Conservation (phyloP, 2,888 invertebrate genomes). For the Chrysodeixis includens region DNA sequence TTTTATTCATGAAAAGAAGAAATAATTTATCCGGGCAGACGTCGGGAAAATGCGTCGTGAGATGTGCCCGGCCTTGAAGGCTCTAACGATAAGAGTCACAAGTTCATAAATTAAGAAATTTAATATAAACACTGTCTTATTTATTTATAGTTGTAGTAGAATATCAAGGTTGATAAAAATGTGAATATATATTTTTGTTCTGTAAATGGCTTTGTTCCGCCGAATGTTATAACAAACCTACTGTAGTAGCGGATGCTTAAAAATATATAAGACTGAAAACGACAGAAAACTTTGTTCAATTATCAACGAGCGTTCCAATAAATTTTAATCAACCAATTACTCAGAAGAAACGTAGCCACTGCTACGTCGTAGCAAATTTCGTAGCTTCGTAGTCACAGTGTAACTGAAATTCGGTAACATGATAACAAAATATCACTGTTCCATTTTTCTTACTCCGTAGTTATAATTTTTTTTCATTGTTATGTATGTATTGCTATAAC, state of each 20-base stretch:
- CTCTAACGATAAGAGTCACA: constrained; percentile 35
- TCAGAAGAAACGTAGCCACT: not conserved
- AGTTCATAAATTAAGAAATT: constrained; percentile 22
- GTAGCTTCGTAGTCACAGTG: not conserved
- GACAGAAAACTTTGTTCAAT: no score
- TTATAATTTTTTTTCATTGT: no score
- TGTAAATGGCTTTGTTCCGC: not conserved
- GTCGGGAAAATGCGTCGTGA: constrained; percentile 31
- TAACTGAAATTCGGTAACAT: not conserved
- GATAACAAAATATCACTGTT: no score
- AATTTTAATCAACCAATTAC: not conserved
- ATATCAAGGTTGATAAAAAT: not conserved
- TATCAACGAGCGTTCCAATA: no score
- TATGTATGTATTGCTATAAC: no score
- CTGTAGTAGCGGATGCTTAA: not conserved
- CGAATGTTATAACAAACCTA: no score
- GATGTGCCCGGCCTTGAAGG: constrained; percentile 29
- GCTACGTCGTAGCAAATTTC: not conserved
- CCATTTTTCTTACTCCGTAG: no score
- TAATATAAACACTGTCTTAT: not conserved
- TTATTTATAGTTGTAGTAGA: not conserved
- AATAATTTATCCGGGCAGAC: constrained; percentile 42
- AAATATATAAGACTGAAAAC: not conserved
- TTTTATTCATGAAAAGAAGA: constrained; percentile 55
- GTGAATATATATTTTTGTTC: not conserved